Percentiles rank a stretch among this genome's conserved stretches.
Conservation (phyloP, 2,113 vertebrate species). For the Ochotona princeps region DNA sequence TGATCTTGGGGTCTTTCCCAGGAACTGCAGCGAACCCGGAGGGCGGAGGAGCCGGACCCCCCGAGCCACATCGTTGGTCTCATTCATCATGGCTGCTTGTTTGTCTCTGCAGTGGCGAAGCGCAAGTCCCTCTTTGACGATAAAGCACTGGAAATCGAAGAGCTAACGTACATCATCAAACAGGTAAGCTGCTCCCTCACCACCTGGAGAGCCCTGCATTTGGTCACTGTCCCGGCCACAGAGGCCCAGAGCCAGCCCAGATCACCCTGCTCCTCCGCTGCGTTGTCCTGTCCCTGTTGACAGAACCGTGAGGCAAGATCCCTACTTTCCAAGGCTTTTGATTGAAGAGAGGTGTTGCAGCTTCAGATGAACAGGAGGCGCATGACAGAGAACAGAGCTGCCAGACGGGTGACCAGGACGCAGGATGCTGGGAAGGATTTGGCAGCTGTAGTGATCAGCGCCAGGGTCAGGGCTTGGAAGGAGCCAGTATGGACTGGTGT, state of each 20-base stretch:
- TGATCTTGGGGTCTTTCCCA: constrained; percentile 53
- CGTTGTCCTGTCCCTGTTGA: not conserved
- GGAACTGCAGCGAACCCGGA: not conserved
- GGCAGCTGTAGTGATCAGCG: not conserved
- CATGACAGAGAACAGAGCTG: not conserved
- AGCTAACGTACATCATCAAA: constrained; percentile 96
- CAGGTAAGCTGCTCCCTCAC: constrained; percentile 84
- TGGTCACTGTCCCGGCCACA: not conserved
- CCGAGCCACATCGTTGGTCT: not conserved
- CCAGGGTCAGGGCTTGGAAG: not conserved
- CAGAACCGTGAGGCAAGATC: not conserved
- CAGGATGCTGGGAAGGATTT: not conserved
- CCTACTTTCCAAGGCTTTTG: not conserved
- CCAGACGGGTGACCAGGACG: not conserved
- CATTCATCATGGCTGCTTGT: not conserved
- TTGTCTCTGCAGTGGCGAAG: constrained; percentile 91
- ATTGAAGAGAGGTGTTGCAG: not conserved
- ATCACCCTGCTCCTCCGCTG: not conserved
- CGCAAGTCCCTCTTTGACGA: constrained; percentile 95
- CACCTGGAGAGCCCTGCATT: not conserved
- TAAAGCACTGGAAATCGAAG: constrained; percentile 95
- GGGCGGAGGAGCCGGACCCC: not conserved
- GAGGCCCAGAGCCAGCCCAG: not conserved
- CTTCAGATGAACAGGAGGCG: not conserved
- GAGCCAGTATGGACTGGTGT: not conserved